Evolutionary conservation across 92 coral and sea anemone genomes (phyloP), one percentile per base, ranked within the genome.

Genomic region (Phenganax marumi): DNA sequence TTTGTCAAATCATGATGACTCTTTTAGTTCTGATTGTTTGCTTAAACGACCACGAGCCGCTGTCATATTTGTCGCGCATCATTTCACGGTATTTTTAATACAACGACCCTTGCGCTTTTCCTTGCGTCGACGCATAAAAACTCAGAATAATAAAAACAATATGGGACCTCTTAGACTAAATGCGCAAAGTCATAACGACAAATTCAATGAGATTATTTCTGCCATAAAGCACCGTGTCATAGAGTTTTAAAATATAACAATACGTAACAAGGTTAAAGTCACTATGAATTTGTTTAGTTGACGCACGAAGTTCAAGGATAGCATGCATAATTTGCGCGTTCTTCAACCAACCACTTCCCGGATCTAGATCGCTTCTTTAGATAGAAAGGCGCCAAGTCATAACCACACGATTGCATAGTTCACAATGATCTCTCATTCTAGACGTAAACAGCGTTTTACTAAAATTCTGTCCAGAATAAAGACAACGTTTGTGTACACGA

Each of bases 11-110:
- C 48, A 66, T 49, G 50, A 25, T 33, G 43, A 25, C 18, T n/a
- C 12, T 66, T 66, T 25, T 66, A 7, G 49, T 33, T 12, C 6
- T 33, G 49, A 66, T 23, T 23, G 70, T 64, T 64, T 64, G 33
- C 33, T 14, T 64, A 64, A 64, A 64, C 23, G 72, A 66, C 49
- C 72, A 66, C 72, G 72, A 66, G 72, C 43, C 48, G 72, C 72
- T 66, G 72, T 66, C 72, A 66, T 10, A 66, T 66, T 66, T 66
- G 72, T 66, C 72, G 72, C 72, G 49, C 72, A 66, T 66, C 72
- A 24, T 25, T 33, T 25, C 48, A 66, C 72, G 14, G 72, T 33
- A 66, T 66, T 66, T 33, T 7, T 66, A 12, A n/a, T 49, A 25
- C 48, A 48, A 0, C 24, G 26, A 10, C 11, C 10, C 50, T 3